Percentiles rank a stretch among this genome's conserved stretches.
Conservation (phyloP, 1,140 invertebrate species). For the Trachelipus rathkii region DNA sequence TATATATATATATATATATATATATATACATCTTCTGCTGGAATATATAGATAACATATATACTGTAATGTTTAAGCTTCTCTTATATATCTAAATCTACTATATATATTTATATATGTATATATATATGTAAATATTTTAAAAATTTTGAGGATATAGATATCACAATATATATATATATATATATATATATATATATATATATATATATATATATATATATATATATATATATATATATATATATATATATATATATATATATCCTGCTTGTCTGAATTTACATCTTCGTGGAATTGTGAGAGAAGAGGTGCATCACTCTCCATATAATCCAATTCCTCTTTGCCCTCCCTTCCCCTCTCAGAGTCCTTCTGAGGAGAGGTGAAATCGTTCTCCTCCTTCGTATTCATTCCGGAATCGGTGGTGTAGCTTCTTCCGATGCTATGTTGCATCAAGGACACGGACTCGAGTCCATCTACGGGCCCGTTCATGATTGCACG, state of each 20-base stretch:
- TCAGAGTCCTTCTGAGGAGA: not conserved
- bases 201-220: conserved; percentile 30
- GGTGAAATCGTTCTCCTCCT: conserved; percentile 3
- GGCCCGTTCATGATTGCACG: not conserved
- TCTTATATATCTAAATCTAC: not conserved
- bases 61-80: too few relatives aligned
- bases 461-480: conserved; percentile 44
- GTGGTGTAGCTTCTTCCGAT: conserved; percentile 45
- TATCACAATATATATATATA: too few relatives aligned
- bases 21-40: too few relatives aligned
- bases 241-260: conserved; percentile 26
- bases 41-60: too few relatives aligned
- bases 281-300: conserved; percentile 71
- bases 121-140: too few relatives aligned
- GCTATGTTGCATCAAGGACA: conserved; percentile 46
- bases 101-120: not conserved
- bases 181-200: conserved; percentile 8
- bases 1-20: too few relatives aligned
- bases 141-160: too few relatives aligned
- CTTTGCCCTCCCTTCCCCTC: conserved; percentile 26
- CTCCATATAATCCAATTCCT: conserved; percentile 48
- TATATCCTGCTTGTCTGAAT: conserved; percentile 58
- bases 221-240: conserved; percentile 35
- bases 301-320: conserved; percentile 59
- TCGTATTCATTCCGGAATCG: conserved; percentile 35